Conservation (phyloP, 1,140 invertebrate species). For the Mizuhopecten yessoensis region DNA sequence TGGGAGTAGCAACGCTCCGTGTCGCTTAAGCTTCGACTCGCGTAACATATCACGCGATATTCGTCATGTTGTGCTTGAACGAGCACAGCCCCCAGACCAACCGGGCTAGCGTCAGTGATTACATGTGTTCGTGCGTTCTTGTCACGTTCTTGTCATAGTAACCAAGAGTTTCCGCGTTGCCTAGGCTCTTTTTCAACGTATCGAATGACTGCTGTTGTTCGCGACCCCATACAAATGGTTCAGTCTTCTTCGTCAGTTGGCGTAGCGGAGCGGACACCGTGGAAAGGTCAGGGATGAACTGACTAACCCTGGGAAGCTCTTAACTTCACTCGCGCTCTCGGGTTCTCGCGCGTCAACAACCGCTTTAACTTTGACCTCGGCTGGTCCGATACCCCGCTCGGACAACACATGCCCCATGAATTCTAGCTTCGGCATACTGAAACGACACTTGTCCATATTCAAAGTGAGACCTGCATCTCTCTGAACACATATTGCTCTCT, state of each 20-base stretch:
- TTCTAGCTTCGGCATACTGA: conserved; percentile 51
- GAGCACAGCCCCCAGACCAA: background rate
- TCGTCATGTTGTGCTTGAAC: background rate
- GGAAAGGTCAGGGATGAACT: conserved; percentile 63
- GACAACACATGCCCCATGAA: conserved; percentile 64
- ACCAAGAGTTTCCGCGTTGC: conserved; percentile 54
- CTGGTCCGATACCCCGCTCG: conserved; percentile 43
- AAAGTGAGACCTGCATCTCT: conserved; percentile 52
- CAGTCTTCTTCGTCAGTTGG: conserved; percentile 44
- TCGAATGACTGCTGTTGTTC: conserved; percentile 65
- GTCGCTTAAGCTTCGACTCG: conserved; percentile 58
- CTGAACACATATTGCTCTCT: background rate
- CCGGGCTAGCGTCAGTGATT: too few relatives aligned
- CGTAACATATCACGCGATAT: conserved; percentile 67
- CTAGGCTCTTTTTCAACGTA: conserved; percentile 61
- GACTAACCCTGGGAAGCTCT: conserved; percentile 59
- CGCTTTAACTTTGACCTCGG: background rate
- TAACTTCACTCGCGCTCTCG: conserved; percentile 46
- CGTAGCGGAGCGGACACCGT: conserved; percentile 57
- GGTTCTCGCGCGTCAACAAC: background rate
- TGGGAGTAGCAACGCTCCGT: conserved; percentile 77
- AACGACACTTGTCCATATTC: conserved; percentile 55
- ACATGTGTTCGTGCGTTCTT: too few relatives aligned
- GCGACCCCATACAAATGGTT: conserved; percentile 44
- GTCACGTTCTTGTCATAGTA: too few relatives aligned